phyloP scores from a whole-genome alignment of 2,113 vertebrate genomes.

The Columba janthina region DNA sequence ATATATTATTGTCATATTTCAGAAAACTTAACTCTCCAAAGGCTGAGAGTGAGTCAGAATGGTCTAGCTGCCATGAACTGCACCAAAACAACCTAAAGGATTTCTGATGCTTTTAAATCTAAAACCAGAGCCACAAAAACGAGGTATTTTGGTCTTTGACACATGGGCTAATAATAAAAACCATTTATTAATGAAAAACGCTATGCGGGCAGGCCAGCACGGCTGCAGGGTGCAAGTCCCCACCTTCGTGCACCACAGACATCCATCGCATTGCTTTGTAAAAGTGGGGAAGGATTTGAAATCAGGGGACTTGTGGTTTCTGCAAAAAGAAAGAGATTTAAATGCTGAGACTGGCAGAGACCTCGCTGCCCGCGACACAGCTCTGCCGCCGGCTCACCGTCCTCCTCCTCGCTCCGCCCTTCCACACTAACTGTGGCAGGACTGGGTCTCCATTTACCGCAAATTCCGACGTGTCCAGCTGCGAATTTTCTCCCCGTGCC shows the following conservation, averaged over 20 bases:
- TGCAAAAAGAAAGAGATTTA: slow-evolving; percentile 77
- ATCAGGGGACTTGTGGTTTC: slow-evolving; percentile 88
- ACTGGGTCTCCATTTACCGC: background rate
- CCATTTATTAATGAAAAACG: background rate
- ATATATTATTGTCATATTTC: accelerated
- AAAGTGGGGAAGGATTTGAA: slow-evolving; percentile 84
- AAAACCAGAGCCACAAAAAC: background rate
- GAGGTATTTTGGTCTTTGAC: background rate
- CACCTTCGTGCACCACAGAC: background rate
- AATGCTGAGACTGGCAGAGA: slow-evolving; percentile 37
- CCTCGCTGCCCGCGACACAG: background rate
- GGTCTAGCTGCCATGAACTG: background rate
- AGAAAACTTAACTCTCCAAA: background rate
- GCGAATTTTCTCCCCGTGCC: background rate
- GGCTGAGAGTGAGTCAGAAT: background rate
- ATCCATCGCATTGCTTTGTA: slow-evolving; percentile 81
- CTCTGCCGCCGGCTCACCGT: background rate
- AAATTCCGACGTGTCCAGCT: background rate
- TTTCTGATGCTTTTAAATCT: background rate
- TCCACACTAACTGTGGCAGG: background rate
- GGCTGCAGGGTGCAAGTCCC: background rate
- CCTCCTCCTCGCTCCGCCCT: background rate
- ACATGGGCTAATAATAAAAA: background rate
- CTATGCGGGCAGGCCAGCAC: background rate
- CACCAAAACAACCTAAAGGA: background rate